Evolutionary conservation across 2,888 invertebrate species (phyloP).

Genomic region (Koerneria pararmatus): DNA sequence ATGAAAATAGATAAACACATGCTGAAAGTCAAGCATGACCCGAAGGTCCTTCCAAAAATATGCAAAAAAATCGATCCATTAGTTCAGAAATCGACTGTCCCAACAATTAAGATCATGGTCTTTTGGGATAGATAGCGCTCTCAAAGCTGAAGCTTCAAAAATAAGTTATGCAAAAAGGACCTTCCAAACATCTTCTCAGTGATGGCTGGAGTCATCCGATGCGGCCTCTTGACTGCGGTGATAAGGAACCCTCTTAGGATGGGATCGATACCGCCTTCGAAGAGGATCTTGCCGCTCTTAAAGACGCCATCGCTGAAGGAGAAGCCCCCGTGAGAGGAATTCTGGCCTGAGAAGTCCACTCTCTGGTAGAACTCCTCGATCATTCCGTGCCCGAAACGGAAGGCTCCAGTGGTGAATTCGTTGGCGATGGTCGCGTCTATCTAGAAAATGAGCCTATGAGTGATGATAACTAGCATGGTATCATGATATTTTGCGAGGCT

Average conservation of each 20-base stretch:
- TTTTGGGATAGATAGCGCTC: too few relatives aligned
- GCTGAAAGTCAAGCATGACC: too few relatives aligned
- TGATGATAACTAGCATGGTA: too few relatives aligned
- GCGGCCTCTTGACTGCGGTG: constrained; percentile 61
- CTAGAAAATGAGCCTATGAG: too few relatives aligned
- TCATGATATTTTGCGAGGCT: too few relatives aligned
- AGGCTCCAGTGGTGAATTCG: constrained; percentile 91
- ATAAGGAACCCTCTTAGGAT: constrained; percentile 50
- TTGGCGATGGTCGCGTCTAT: constrained; percentile 84
- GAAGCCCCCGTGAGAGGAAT: constrained; percentile 82
- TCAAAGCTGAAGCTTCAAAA: background rate
- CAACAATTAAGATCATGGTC: too few relatives aligned
- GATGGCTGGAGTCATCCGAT: constrained; percentile 85
- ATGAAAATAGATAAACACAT: too few relatives aligned
- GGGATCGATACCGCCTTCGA: constrained; percentile 72
- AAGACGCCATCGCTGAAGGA: constrained; percentile 90
- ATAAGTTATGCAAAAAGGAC: constrained; percentile 33
- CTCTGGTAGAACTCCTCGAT: constrained; percentile 80
- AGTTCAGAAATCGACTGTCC: too few relatives aligned
- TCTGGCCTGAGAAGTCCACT: constrained; percentile 75
- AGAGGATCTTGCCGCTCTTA: constrained; percentile 86
- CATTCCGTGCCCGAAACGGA: constrained; percentile 87
- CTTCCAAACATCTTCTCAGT: constrained; percentile 80
- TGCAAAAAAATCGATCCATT: too few relatives aligned
- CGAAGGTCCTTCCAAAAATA: too few relatives aligned